A percentile compares a stretch with the other conserved stretches of the same genome.
Evolutionary conservation across 2,113 vertebrate species (phyloP).

Genomic region (Peromyscus californicus): DNA sequence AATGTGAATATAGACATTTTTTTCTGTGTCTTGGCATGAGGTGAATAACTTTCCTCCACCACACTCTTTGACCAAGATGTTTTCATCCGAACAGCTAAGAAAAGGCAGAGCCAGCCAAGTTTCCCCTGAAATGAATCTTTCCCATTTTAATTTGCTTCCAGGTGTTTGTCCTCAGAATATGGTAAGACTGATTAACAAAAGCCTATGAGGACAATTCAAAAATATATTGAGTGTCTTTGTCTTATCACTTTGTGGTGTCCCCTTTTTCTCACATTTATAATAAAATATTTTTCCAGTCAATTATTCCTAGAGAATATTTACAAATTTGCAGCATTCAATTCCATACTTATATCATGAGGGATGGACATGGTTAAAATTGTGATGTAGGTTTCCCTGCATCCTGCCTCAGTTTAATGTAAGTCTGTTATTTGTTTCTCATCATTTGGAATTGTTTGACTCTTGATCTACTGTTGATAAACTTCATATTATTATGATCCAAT

Average conservation of each 20-base stretch:
- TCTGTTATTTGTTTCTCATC: constrained; percentile 12
- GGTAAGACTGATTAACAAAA: not conserved
- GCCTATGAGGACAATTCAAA: not conserved
- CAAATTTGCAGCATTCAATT: constrained; percentile 12
- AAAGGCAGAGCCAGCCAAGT: not conserved
- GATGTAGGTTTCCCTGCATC: not conserved
- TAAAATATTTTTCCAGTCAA: constrained; percentile 32
- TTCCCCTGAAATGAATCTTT: not conserved
- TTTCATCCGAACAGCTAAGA: not conserved
- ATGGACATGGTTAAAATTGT: not conserved
- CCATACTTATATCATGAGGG: not conserved
- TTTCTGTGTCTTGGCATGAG: not conserved
- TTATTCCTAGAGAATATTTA: constrained; percentile 39
- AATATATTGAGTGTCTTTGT: constrained; percentile 30
- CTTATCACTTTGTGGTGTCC: constrained; percentile 14
- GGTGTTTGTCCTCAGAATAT: not conserved
- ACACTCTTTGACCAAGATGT: not conserved
- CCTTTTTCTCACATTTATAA: constrained; percentile 27
- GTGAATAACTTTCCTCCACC: not conserved
- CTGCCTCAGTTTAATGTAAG: not conserved
- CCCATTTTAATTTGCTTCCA: not conserved
- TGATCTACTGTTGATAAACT: constrained; percentile 24
- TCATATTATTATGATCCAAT: not conserved
- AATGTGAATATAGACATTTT: not conserved
- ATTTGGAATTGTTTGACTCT: not conserved